These are phyloP conservation scores for Leptinotarsa undecemlineata DNA, from an alignment of 1,140 invertebrate species.

Conservation along the genomic window DNA sequence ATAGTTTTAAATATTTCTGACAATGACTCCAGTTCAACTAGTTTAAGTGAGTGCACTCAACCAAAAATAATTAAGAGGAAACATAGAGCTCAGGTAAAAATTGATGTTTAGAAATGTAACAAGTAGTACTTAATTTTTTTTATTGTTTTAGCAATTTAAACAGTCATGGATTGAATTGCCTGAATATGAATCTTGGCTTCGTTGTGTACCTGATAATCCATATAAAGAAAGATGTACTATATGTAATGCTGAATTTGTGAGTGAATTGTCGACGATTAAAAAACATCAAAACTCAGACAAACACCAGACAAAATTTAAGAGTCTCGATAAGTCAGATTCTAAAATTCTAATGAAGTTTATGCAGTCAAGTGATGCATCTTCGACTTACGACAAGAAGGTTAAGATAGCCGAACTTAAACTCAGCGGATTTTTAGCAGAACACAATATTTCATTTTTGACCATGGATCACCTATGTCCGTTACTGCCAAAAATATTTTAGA, in stretches of 20 bases:
- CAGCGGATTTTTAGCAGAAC: slow-evolving; percentile 31
- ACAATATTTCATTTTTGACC: slow-evolving; percentile 29
- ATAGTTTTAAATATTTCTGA: no score
- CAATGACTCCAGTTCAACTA: no score
- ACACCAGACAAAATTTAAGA: slow-evolving; percentile 14
- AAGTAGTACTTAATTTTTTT: neutral
- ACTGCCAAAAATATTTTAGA: slow-evolving; percentile 20
- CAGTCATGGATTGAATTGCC: neutral
- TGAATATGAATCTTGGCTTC: neutral
- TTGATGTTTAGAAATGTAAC: no score
- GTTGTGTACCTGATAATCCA: neutral
- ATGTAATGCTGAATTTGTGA: slow-evolving; percentile 3
- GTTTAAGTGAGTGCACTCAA: no score
- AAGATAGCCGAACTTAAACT: slow-evolving; percentile 30
- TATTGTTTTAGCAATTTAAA: neutral
- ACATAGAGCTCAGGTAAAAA: no score
- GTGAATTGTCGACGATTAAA: slow-evolving; percentile 1
- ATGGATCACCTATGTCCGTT: slow-evolving; percentile 23
- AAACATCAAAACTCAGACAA: slow-evolving; percentile 13
- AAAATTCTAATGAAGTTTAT: no score
- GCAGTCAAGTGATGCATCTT: no score
- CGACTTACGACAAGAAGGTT: no score
- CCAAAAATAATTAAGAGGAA: no score
- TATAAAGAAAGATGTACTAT: neutral
- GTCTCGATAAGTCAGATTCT: neutral